Evolutionary conservation across 1,140 invertebrate species (phyloP).

Genomic region (Sycophaga agraensis): DNA sequence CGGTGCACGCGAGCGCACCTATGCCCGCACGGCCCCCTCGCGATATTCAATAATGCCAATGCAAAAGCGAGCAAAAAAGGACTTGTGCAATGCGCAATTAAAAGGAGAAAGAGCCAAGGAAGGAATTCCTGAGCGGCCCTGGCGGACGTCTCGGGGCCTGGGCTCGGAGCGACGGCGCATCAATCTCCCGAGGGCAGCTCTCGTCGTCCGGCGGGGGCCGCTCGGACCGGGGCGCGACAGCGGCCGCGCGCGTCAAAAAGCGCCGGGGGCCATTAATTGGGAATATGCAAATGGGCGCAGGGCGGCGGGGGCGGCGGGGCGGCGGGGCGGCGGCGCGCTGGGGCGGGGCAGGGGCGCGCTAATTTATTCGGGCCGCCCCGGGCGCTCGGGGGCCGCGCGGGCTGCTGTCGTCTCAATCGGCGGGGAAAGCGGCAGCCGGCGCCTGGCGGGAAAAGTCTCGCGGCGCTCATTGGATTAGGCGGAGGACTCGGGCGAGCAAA

Average conservation of each 20-base stretch:
- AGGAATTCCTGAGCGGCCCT: neutral
- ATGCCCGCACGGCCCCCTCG: too few relatives aligned
- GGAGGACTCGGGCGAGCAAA: neutral
- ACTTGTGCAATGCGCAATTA: too few relatives aligned
- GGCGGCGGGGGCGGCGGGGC: neutral
- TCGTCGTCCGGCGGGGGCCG: too few relatives aligned
- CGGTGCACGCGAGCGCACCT: too few relatives aligned
- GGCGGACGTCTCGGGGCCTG: neutral
- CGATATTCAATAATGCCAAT: too few relatives aligned
- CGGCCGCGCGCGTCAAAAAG: slow-evolving; percentile 30
- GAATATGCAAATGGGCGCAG: slow-evolving; percentile 25
- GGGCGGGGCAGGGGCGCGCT: too few relatives aligned
- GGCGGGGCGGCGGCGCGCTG: neutral
- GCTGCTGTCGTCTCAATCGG: too few relatives aligned
- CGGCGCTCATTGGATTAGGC: slow-evolving; percentile 22
- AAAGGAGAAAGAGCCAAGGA: slow-evolving; percentile 5
- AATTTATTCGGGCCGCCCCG: too few relatives aligned
- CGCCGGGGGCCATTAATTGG: slow-evolving; percentile 22
- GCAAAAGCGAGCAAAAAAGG: too few relatives aligned
- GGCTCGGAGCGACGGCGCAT: neutral
- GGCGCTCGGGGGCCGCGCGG: too few relatives aligned
- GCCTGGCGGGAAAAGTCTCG: neutral
- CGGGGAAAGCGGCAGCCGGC: neutral
- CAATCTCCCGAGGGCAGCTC: too few relatives aligned
- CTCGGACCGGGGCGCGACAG: too few relatives aligned